Evolutionary conservation across 2,888 invertebrate genomes (phyloP).

Genomic region (Empis stercorea): DNA sequence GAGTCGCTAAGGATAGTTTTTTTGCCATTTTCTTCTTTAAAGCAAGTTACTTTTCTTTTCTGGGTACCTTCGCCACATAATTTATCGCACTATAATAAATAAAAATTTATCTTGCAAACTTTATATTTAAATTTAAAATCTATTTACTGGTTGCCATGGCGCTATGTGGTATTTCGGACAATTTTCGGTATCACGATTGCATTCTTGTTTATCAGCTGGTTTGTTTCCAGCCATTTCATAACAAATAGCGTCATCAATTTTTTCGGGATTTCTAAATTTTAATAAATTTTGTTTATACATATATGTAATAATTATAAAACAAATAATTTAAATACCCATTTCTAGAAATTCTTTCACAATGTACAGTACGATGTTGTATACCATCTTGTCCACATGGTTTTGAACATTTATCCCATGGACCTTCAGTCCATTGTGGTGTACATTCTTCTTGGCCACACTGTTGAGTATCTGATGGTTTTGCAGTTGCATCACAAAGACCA

Average conservation of each 20-base stretch:
- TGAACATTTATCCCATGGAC: conserved; percentile 71
- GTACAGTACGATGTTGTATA: conserved; percentile 53
- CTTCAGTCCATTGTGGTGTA: conserved; percentile 65
- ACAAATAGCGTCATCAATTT: conserved; percentile 66
- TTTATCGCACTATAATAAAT: conserved; percentile 56
- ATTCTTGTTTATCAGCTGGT: conserved; percentile 54
- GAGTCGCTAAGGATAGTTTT: conserved; percentile 53
- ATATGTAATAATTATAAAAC: background rate
- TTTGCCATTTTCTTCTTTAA: conserved; percentile 47
- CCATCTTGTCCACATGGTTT: conserved; percentile 70
- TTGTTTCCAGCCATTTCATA: conserved; percentile 51
- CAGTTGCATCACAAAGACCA: conserved; percentile 62
- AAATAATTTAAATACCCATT: conserved; percentile 42
- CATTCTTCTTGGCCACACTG: conserved; percentile 66
- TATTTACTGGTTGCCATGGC: conserved; percentile 77
- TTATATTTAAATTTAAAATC: no score
- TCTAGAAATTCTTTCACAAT: conserved; percentile 66
- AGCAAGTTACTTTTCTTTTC: conserved; percentile 68
- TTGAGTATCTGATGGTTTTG: conserved; percentile 57
- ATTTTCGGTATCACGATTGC: conserved; percentile 55
- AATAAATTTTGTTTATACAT: background rate
- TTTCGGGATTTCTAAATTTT: conserved; percentile 41
- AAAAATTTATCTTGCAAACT: no score
- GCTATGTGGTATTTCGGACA: conserved; percentile 82
- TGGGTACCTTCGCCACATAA: conserved; percentile 85